Evolutionary conservation across 2,797 vertebrate species (phyloP).

Genomic region (Aselliscus stoliczkanus): DNA sequence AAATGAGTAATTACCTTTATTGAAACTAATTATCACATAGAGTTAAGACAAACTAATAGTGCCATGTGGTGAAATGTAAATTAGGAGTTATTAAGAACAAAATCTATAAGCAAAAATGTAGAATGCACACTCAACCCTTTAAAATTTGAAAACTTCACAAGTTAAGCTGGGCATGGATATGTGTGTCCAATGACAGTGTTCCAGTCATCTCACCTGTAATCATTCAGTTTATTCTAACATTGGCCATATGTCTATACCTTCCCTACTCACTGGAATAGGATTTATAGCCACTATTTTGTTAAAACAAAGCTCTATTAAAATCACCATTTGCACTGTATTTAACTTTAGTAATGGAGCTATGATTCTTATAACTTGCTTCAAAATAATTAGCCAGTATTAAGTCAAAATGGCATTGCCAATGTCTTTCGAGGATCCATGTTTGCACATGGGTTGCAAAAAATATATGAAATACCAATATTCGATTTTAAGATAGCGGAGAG

Average conservation of each 20-base stretch:
- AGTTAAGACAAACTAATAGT: neutral
- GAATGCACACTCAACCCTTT: neutral
- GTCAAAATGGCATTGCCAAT: neutral
- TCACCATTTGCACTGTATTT: neutral
- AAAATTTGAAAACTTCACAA: neutral
- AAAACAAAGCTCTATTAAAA: neutral
- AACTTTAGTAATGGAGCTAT: neutral
- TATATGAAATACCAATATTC: neutral
- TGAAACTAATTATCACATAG: neutral
- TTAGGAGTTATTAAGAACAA: neutral
- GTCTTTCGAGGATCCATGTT: neutral
- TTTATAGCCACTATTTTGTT: neutral
- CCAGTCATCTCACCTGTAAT: neutral
- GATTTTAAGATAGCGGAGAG: neutral
- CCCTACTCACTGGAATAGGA: neutral
- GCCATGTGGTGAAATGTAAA: neutral
- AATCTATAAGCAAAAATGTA: neutral
- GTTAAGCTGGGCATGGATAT: neutral
- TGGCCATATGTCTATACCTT: neutral
- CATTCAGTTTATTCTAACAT: neutral
- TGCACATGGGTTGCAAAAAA: neutral
- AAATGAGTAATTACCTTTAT: neutral
- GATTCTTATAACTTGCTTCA: neutral
- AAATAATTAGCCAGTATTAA: neutral
- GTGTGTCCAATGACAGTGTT: neutral